phyloP scores from a whole-genome alignment of 2,113 vertebrate species.

The Cynocephalus volans region DNA sequence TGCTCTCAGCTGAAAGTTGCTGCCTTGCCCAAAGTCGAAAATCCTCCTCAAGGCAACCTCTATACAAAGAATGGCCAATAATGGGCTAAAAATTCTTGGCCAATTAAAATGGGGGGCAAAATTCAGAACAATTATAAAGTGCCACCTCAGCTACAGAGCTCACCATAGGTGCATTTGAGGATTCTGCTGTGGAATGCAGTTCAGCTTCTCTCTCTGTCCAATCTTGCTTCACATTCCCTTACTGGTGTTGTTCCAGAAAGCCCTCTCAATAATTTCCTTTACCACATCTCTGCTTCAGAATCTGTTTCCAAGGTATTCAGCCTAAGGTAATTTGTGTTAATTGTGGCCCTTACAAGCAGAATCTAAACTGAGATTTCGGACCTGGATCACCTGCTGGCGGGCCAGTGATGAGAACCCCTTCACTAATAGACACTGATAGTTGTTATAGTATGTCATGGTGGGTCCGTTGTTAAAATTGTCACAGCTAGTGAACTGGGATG shows the following conservation, averaged over 20 bases:
- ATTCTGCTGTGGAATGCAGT: neutral
- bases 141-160: neutral
- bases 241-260: neutral
- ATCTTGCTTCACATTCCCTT: neutral
- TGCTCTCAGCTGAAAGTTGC: neutral
- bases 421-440: neutral
- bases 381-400: neutral
- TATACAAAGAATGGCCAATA: neutral
- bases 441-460: neutral
- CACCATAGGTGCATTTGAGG: neutral
- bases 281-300: neutral
- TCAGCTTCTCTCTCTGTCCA: neutral
- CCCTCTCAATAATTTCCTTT: neutral
- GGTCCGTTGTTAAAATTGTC: neutral
- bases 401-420: neutral
- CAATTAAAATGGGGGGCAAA: conserved; percentile 15
- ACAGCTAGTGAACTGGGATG: neutral
- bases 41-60: neutral
- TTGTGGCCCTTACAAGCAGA: neutral
- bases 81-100: neutral
- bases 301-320: neutral
- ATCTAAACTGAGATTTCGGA: neutral
- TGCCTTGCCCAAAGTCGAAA: neutral
- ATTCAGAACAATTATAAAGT: neutral
- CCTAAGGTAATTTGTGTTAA: neutral